Conservation (phyloP, 23 tunicate species). For the Halocynthia roretzi region DNA sequence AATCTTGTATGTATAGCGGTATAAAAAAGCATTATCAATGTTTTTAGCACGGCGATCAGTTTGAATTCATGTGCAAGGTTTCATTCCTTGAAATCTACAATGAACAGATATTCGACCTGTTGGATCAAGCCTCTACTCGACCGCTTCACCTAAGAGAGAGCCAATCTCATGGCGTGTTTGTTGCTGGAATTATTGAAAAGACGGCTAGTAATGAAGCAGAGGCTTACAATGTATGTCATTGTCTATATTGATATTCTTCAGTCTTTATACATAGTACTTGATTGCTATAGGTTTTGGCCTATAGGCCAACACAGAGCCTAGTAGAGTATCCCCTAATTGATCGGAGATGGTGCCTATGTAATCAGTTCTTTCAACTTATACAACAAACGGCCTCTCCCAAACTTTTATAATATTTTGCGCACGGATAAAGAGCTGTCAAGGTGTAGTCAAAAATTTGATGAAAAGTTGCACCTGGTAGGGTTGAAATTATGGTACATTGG, state of each 20-base stretch:
- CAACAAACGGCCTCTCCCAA: not conserved
- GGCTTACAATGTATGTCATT: constrained; percentile 36
- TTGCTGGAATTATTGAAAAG: constrained; percentile 43
- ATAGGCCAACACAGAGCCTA: too few species aligned
- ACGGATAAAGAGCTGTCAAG: not conserved
- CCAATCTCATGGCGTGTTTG: constrained; percentile 44
- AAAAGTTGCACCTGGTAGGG: too few species aligned
- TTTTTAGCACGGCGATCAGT: constrained; percentile 46
- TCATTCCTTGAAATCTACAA: constrained; percentile 79
- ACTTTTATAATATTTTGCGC: not conserved
- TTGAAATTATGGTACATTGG: not conserved
- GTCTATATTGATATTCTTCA: too few species aligned
- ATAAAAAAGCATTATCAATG: not conserved
- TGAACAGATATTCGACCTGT: constrained; percentile 68
- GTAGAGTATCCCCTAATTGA: too few species aligned
- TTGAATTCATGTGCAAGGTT: constrained; percentile 44
- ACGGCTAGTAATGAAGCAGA: constrained; percentile 29
- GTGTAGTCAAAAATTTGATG: too few species aligned
- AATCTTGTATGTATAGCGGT: not conserved
- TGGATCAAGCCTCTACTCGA: constrained; percentile 22
- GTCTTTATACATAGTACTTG: too few species aligned
- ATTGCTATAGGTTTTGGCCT: too few species aligned
- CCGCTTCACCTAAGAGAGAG: constrained; percentile 52
- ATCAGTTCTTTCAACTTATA: too few species aligned
- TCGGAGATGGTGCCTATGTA: too few species aligned